These are phyloP conservation scores for Protaetia brevitarsis DNA, from an alignment of 1,140 invertebrate genomes.

Conservation along the genomic window DNA sequence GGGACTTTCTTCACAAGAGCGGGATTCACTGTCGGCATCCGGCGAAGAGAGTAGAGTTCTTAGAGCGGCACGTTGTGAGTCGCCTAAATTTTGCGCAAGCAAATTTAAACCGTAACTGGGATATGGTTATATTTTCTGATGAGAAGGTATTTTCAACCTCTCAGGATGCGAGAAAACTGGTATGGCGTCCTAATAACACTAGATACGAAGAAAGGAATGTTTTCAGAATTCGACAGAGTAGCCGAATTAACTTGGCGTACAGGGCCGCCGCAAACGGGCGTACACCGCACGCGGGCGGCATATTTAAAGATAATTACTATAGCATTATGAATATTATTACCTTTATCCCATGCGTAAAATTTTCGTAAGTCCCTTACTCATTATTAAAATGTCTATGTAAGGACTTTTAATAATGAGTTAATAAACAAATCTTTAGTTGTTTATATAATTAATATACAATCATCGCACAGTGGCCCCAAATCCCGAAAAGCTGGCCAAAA, in stretches of 20 bases:
- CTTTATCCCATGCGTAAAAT: too few species aligned
- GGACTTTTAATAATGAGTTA: too few species aligned
- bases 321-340: too few species aligned
- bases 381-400: too few species aligned
- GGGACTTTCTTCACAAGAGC: not conserved
- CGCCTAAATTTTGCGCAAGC: not conserved
- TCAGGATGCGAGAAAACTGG: not conserved
- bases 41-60: not conserved
- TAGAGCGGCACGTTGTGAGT: not conserved
- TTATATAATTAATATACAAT: too few species aligned
- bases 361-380: too few species aligned
- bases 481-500: too few species aligned
- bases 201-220: not conserved
- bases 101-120: not conserved
- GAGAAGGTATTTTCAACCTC: not conserved
- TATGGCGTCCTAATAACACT: not conserved
- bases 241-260: not conserved
- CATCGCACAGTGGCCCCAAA: too few species aligned
- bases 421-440: too few species aligned
- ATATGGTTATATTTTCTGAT: not conserved
- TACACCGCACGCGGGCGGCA: too few species aligned
- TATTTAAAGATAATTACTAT: too few species aligned
- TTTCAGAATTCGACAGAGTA: not conserved
- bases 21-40: not conserved
- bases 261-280: too few species aligned